Evolutionary conservation across 1,140 invertebrate species (phyloP).

Genomic region (Lepidurus arcticus): DNA sequence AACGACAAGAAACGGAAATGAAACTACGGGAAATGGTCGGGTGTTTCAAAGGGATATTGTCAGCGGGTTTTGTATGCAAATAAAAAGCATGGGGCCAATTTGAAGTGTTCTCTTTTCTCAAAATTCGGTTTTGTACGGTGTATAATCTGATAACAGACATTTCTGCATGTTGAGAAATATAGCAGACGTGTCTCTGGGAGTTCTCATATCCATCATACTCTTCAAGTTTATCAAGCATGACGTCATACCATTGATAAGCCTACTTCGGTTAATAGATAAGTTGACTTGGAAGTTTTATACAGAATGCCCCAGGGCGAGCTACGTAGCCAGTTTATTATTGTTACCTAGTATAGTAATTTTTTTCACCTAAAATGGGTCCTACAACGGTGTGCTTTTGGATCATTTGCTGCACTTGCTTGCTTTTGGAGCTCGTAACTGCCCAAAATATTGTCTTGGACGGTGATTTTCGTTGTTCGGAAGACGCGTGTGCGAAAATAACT

Average conservation of each 20-base stretch:
- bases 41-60: neutral
- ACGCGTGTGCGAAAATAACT: neutral
- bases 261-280: neutral
- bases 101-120: neutral
- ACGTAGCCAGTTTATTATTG: neutral
- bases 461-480: neutral
- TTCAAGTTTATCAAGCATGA: neutral
- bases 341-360: no score
- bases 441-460: neutral
- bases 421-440: neutral
- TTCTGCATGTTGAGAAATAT: neutral
- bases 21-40: neutral
- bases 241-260: neutral
- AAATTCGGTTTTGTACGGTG: neutral
- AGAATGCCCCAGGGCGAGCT: neutral
- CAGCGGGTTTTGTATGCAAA: neutral
- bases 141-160: neutral
- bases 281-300: neutral
- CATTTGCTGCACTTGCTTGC: neutral
- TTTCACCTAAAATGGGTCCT: neutral
- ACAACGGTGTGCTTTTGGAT: neutral
- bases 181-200: neutral
- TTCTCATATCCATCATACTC: neutral
- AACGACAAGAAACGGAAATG: neutral
- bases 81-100: neutral